Percentiles rank a stretch among this genome's conserved stretches.
Conservation (phyloP, 1,140 invertebrate species). For the Adoxophyes honmai region DNA sequence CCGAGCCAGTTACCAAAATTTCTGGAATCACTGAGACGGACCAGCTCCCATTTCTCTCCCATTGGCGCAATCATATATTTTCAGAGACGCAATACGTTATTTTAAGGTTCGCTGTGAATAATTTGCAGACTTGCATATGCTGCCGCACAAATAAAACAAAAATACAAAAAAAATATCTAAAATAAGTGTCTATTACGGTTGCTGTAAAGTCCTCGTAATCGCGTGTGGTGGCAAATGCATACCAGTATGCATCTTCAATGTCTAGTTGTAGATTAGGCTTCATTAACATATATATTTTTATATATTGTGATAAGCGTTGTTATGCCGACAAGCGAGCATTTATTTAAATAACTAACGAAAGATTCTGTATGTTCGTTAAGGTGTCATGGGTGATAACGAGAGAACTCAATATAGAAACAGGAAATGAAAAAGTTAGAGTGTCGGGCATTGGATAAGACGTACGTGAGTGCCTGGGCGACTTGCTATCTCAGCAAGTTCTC, state of each 20-base stretch:
- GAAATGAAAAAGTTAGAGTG: conserved; percentile 2
- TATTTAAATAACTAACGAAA: conserved; percentile 66
- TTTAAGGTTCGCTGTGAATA: conserved; percentile 64
- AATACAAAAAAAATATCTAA: conserved; percentile 47
- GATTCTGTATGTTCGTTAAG: conserved; percentile 33
- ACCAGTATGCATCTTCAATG: conserved; percentile 66
- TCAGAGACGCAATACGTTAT: conserved; percentile 56
- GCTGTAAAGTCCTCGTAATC: conserved; percentile 44
- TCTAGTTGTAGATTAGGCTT: conserved; percentile 74
- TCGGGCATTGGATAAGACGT: conserved; percentile 31
- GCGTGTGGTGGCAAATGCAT: conserved; percentile 73
- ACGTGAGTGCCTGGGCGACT: conserved; percentile 68
- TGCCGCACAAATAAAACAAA: conserved; percentile 68
- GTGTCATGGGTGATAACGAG: conserved; percentile 49
- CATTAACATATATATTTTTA: conserved; percentile 74
- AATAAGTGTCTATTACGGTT: conserved; percentile 29
- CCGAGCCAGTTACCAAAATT: conserved; percentile 65
- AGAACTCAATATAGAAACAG: conserved; percentile 16
- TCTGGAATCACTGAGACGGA: conserved; percentile 25
- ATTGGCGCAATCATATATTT: conserved; percentile 35
- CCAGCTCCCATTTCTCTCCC: conserved; percentile 45
- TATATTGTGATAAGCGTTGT: conserved; percentile 76
- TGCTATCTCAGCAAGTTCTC: conserved; percentile 71
- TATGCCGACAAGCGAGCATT: conserved; percentile 71
- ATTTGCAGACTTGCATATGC: conserved; percentile 65